Percentiles rank a stretch among this genome's conserved stretches.
Conservation (phyloP, 2,113 vertebrate genomes). For the Pseudolaguvia tuberculata region DNA sequence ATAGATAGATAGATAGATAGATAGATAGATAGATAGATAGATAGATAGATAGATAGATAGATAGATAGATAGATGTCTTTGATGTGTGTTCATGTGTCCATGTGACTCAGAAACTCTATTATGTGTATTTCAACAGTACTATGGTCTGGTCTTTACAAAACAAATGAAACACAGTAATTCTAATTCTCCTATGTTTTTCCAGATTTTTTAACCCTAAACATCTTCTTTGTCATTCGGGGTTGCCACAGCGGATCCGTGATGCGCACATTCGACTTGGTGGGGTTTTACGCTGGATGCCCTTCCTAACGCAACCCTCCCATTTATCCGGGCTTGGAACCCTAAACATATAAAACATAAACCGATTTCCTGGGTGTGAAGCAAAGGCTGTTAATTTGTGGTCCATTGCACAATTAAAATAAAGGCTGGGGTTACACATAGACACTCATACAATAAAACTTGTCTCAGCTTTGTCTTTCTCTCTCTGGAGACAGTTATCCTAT, state of each 20-base stretch:
- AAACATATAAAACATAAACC: no score
- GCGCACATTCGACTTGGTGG: no score
- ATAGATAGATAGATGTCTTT: background rate
- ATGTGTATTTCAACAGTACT: conserved; percentile 5
- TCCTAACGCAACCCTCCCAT: no score
- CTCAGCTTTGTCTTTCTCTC: background rate
- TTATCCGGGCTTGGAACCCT: no score
- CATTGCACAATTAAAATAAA: background rate
- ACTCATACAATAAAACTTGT: background rate
- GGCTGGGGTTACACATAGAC: conserved; percentile 9
- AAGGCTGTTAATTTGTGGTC: background rate
- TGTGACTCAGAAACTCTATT: background rate
- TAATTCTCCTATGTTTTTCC: no score
- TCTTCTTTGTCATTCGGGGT: no score
- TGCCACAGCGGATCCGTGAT: no score
- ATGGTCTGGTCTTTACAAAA: background rate
- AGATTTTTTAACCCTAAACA: no score
- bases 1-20: no score
- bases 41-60: no score
- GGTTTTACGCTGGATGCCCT: no score
- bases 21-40: no score
- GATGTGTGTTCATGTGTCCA: conserved; percentile 1
- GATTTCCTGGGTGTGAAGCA: background rate
- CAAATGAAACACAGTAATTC: background rate
- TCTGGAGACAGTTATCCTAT: conserved; percentile 14